A percentile compares a stretch with the other conserved stretches of the same genome.
These are phyloP conservation scores for Listronotus oregonensis DNA, from an alignment of 1,140 invertebrate genomes.

Conservation along the genomic window DNA sequence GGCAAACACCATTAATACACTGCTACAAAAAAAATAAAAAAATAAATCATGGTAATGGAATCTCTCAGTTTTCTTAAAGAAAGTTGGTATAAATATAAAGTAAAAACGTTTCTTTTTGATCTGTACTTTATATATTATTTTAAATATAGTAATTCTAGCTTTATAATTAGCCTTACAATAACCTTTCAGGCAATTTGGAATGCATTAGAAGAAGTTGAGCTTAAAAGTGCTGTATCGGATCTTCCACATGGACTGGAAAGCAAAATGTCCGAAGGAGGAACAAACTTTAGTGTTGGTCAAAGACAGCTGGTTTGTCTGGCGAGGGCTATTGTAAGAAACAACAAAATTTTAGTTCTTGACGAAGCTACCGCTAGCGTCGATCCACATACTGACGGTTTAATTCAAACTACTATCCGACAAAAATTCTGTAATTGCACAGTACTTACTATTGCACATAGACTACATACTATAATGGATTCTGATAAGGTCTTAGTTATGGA, in stretches of 20 bases:
- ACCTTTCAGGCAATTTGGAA: conserved; percentile 68
- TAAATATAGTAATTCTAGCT: neutral
- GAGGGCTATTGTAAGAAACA: conserved; percentile 66
- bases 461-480: conserved; percentile 72
- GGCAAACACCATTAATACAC: no score
- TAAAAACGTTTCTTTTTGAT: neutral
- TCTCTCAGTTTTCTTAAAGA: no score
- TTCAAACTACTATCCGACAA: conserved; percentile 64
- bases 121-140: neutral
- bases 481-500: conserved; percentile 65
- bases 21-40: no score
- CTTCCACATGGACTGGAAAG: conserved; percentile 52
- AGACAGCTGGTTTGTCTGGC: conserved; percentile 63
- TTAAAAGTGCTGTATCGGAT: conserved; percentile 62
- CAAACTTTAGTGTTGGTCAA: conserved; percentile 62
- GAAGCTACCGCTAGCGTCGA: conserved; percentile 70
- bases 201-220: conserved; percentile 77
- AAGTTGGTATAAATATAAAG: neutral
- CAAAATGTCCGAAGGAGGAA: conserved; percentile 66
- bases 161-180: neutral
- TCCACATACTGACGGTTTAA: conserved; percentile 64
- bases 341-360: conserved; percentile 69
- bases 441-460: conserved; percentile 73
- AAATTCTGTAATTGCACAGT: conserved; percentile 70
- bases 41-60: no score